Percentiles rank a stretch among this genome's conserved stretches.
These are phyloP conservation scores for Pandemis corylana DNA, from an alignment of 2,888 invertebrate genomes.

Conservation along the genomic window DNA sequence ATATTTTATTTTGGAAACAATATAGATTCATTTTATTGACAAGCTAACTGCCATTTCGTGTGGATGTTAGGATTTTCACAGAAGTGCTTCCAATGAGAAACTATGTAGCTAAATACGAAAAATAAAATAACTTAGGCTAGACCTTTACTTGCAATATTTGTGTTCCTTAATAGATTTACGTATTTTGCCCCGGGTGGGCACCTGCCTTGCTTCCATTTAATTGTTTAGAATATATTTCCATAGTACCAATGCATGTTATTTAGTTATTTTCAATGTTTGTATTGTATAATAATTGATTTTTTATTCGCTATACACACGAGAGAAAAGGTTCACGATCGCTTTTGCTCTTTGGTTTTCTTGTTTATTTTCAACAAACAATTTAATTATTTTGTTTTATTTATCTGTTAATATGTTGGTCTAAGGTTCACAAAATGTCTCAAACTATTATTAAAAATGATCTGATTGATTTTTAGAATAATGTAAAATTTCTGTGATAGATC, in stretches of 20 bases:
- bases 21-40: background rate
- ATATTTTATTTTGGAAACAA: background rate
- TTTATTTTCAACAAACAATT: background rate
- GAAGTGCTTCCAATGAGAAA: background rate
- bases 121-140: background rate
- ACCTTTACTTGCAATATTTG: conserved; percentile 2
- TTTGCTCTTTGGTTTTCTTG: background rate
- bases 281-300: conserved; percentile 15
- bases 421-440: conserved; percentile 28
- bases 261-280: conserved; percentile 24
- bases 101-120: background rate
- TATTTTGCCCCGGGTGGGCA: conserved; percentile 18
- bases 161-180: conserved; percentile 11
- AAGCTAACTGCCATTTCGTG: background rate
- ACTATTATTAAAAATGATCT: conserved; percentile 10
- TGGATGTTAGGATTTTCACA: background rate
- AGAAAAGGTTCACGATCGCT: background rate
- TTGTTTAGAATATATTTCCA: conserved; percentile 3
- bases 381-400: background rate
- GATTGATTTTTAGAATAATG: conserved; percentile 10
- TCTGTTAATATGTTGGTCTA: background rate
- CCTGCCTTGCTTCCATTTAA: background rate
- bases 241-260: conserved; percentile 18
- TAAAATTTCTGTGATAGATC: conserved; percentile 66
- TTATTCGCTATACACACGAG: background rate